These are phyloP conservation scores for Notodonta ziczac DNA, from an alignment of 2,888 invertebrate species.

Conservation along the genomic window DNA sequence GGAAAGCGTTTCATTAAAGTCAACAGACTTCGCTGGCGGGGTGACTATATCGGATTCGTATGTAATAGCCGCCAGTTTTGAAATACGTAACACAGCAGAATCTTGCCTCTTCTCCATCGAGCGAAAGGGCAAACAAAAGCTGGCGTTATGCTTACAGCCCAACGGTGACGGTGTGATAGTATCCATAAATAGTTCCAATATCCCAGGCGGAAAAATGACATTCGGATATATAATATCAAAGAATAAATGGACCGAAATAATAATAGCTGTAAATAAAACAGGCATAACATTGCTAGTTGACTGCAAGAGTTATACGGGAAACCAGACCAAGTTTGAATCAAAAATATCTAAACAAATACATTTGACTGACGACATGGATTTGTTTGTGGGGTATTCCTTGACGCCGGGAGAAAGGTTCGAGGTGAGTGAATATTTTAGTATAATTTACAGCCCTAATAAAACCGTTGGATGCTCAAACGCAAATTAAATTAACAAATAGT, in stretches of 20 bases:
- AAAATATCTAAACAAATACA: not conserved
- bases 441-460: no score
- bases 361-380: not conserved
- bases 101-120: not conserved
- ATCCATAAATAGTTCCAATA: not conserved
- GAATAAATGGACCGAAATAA: not conserved
- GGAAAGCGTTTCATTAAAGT: not conserved
- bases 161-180: not conserved
- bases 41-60: not conserved
- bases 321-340: not conserved
- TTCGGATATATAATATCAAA: not conserved
- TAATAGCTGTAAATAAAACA: not conserved
- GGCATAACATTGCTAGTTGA: not conserved
- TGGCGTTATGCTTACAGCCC: not conserved
- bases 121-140: not conserved
- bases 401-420: not conserved
- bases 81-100: not conserved
- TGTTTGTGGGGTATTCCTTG: not conserved
- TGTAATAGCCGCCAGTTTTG: not conserved
- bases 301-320: not conserved
- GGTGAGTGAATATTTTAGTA: not conserved
- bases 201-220: not conserved
- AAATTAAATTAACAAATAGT: no score
- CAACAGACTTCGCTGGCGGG: not conserved
- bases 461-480: no score